These are phyloP conservation scores for Falco concolor DNA, from an alignment of 2,797 vertebrate genomes.

Conservation along the genomic window DNA sequence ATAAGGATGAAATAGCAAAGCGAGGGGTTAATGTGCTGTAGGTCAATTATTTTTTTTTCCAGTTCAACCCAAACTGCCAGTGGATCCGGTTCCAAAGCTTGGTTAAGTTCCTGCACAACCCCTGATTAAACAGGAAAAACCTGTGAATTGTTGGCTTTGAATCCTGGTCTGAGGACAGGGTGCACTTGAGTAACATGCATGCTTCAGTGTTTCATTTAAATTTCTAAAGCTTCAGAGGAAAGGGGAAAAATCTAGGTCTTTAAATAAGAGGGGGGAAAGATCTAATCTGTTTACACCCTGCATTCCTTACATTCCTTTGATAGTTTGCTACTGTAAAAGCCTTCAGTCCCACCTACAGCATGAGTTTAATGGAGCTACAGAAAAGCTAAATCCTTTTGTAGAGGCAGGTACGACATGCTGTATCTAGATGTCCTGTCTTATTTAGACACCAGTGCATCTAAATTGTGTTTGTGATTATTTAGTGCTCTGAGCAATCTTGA, in stretches of 20 bases:
- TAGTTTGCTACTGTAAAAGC: background rate
- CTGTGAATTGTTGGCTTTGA: constrained; percentile 21
- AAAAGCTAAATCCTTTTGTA: background rate
- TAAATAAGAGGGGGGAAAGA: background rate
- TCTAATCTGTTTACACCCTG: background rate
- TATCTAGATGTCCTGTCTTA: background rate
- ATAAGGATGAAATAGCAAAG: background rate
- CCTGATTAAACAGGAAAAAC: constrained; percentile 58
- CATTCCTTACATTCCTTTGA: constrained; percentile 4
- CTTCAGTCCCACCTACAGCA: background rate
- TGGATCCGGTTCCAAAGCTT: constrained; percentile 40
- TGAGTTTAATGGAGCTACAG: background rate
- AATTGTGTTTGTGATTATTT: background rate
- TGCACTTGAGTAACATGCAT: background rate
- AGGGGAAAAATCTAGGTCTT: background rate
- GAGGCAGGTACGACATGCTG: background rate
- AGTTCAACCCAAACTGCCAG: background rate
- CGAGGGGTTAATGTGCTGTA: background rate
- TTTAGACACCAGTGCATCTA: background rate
- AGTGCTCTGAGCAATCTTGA: background rate
- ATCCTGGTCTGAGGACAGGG: background rate
- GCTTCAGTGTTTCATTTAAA: background rate
- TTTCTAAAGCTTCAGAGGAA: background rate
- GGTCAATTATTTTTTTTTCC: background rate
- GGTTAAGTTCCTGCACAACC: background rate